Conservation (phyloP, 37 sponge, comb jelly and placozoan species). For the Spongilla lacustris region DNA sequence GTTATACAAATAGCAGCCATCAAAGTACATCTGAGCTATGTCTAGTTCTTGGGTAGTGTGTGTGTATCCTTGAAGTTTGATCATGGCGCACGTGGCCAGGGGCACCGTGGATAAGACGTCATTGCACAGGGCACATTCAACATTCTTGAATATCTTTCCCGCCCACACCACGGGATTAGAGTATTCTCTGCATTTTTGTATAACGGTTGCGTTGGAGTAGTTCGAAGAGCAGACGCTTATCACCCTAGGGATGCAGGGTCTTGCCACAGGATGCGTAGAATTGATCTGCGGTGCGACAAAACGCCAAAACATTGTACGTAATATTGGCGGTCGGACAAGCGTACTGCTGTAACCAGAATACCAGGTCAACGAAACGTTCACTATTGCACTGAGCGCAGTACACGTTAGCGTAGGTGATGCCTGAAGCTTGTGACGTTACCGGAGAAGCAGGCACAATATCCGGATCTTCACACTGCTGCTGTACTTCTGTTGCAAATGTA, state of each 20-base stretch:
- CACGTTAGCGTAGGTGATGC: constrained; percentile 54
- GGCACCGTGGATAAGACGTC: background rate
- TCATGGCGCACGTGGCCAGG: background rate
- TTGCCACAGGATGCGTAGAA: background rate
- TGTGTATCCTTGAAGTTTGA: background rate
- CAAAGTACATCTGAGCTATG: background rate
- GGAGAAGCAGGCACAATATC: background rate
- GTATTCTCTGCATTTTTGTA: background rate
- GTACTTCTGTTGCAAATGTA: background rate
- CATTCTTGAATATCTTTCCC: background rate
- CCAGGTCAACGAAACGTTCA: background rate
- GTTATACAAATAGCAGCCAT: background rate
- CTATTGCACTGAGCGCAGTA: constrained; percentile 53
- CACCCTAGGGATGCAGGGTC: background rate
- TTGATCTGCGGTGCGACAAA: background rate
- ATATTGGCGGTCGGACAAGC: background rate
- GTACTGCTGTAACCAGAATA: background rate
- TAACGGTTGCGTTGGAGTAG: background rate
- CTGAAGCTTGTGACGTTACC: constrained; percentile 27
- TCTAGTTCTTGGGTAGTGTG: background rate
- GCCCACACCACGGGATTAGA: background rate
- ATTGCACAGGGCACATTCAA: background rate
- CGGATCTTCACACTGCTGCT: background rate
- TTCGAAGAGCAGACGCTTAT: background rate
- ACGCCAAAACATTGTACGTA: background rate